Percentiles rank a stretch among this genome's conserved stretches.
phyloP scores from a whole-genome alignment of 2,113 vertebrate genomes.

The Australoheros scitulus region DNA sequence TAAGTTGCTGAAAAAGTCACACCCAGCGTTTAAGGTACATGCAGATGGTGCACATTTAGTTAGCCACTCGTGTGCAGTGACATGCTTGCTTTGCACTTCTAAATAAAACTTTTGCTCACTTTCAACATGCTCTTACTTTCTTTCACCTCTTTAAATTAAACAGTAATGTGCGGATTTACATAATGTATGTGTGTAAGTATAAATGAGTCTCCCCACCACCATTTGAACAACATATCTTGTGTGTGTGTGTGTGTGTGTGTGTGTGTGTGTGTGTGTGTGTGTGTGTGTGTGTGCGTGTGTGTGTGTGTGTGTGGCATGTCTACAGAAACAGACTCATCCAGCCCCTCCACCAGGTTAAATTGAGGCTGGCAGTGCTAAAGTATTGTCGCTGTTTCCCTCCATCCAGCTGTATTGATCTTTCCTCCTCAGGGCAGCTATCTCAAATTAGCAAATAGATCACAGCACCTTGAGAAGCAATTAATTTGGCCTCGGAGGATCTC shows the following conservation, averaged over 20 bases:
- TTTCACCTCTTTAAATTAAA: conserved; percentile 10
- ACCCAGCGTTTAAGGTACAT: neutral
- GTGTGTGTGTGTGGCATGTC: neutral
- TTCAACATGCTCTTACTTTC: neutral
- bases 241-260: neutral
- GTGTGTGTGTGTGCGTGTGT: neutral
- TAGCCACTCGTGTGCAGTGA: neutral
- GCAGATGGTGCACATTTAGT: neutral
- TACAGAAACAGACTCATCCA: neutral
- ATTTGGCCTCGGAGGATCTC: conserved; percentile 40
- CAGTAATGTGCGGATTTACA: neutral
- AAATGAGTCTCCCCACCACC: neutral
- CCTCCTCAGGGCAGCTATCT: conserved; percentile 31
- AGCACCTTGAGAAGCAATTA: conserved; percentile 48
- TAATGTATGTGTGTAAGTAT: neutral
- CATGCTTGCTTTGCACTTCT: neutral
- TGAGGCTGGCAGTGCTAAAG: conserved; percentile 28
- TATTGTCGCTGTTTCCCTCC: conserved; percentile 12
- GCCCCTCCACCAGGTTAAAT: conserved; percentile 14
- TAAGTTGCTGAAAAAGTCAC: neutral
- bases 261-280: neutral
- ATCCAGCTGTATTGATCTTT: conserved; percentile 47
- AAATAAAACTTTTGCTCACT: neutral
- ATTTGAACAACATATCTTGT: neutral
- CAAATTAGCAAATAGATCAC: conserved; percentile 59